Evolutionary conservation across 2,888 invertebrate species (phyloP).

Genomic region (Macrosoma leucophasiata): DNA sequence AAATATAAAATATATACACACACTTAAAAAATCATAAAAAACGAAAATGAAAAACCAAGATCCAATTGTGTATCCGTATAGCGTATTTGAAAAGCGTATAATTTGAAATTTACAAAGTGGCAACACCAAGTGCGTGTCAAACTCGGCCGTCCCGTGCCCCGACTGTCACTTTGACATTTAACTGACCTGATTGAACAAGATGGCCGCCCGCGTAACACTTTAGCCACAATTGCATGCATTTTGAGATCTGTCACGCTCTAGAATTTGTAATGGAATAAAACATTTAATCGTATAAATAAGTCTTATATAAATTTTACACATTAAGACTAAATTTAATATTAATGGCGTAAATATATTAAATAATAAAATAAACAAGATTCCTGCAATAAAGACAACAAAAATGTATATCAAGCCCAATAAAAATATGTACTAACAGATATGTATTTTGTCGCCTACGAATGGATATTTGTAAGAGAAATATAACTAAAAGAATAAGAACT

Average conservation of each 20-base stretch:
- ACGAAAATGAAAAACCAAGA: slow-evolving; percentile 22
- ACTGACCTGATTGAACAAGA: slow-evolving; percentile 67
- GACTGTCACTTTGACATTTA: slow-evolving; percentile 44
- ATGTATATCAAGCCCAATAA: too few relatives aligned
- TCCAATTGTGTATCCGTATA: slow-evolving; percentile 7
- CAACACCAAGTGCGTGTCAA: slow-evolving; percentile 15
- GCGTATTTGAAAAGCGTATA: slow-evolving; percentile 12
- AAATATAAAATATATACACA: background rate
- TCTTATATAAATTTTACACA: too few relatives aligned
- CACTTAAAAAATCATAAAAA: slow-evolving; percentile 1
- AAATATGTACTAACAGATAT: too few relatives aligned
- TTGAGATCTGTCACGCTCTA: slow-evolving; percentile 71
- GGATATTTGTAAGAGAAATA: too few relatives aligned
- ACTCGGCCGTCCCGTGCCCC: slow-evolving; percentile 14
- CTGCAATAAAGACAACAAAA: too few relatives aligned
- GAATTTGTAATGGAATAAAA: slow-evolving; percentile 45
- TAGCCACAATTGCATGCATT: slow-evolving; percentile 65
- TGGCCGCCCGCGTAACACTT: slow-evolving; percentile 55
- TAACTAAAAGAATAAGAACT: too few relatives aligned
- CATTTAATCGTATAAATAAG: too few relatives aligned
- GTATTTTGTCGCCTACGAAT: too few relatives aligned
- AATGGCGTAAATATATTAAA: too few relatives aligned
- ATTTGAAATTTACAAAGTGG: slow-evolving; percentile 10
- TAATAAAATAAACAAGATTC: too few relatives aligned
- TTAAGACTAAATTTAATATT: too few relatives aligned